A percentile compares a stretch with the other conserved stretches of the same genome.
Evolutionary conservation across 2,888 invertebrate genomes (phyloP).

Genomic region (Augochlorella aurata): DNA sequence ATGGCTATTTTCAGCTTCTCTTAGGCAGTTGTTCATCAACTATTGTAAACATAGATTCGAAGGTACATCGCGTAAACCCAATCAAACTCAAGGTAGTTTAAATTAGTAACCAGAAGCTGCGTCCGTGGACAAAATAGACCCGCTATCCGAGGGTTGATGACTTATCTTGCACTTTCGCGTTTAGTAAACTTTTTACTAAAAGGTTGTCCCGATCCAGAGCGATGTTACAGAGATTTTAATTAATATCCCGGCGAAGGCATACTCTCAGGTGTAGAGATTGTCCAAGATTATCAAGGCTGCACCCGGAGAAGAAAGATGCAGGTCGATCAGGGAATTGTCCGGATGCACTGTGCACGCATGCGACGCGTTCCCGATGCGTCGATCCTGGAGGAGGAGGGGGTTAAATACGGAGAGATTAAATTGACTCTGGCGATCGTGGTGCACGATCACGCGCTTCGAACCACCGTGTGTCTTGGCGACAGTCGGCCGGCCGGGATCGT

Average conservation of each 20-base stretch:
- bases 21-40: background rate
- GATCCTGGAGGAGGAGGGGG: conserved; percentile 13
- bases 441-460: conserved; percentile 32
- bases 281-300: too few relatives aligned
- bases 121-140: background rate
- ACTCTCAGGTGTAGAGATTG: too few relatives aligned
- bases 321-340: background rate
- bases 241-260: too few relatives aligned
- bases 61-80: background rate
- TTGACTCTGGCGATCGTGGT: conserved; percentile 44
- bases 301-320: background rate
- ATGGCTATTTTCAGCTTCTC: too few relatives aligned
- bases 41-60: background rate
- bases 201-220: background rate
- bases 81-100: background rate
- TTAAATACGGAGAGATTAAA: conserved; percentile 48
- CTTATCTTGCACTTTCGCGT: background rate
- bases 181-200: background rate
- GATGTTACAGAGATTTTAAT: too few relatives aligned
- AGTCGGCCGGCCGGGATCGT: conserved; percentile 30
- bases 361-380: conserved; percentile 10
- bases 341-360: background rate
- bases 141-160: background rate
- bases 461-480: background rate
- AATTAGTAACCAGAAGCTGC: background rate